Conservation (phyloP, 2,113 vertebrate species). For the Arothron firmamentum region DNA sequence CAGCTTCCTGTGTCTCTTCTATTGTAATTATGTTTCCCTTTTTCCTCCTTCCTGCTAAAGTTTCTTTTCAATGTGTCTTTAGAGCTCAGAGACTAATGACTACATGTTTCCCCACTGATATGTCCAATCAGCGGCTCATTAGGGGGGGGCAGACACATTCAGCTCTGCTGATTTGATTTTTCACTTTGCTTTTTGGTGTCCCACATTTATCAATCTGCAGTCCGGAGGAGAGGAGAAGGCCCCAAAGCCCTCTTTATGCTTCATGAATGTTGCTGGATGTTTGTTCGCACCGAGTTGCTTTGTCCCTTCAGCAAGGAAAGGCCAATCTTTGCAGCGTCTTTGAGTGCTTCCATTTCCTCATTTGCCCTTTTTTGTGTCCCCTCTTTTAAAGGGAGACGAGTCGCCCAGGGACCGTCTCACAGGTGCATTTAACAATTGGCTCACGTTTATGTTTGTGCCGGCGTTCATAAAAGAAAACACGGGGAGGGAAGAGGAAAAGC, state of each 20-base stretch:
- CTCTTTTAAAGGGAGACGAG: conserved; percentile 5
- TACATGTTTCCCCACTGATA: conserved; percentile 70
- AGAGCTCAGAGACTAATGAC: conserved; percentile 63
- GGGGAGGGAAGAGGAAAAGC: conserved; percentile 21
- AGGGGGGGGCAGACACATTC: conserved; percentile 55
- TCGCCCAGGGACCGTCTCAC: conserved; percentile 21
- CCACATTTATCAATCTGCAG: conserved; percentile 50
- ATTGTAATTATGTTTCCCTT: conserved; percentile 62
- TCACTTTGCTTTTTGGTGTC: conserved; percentile 53
- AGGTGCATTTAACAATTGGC: conserved; percentile 59
- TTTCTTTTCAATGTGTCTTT: conserved; percentile 67
- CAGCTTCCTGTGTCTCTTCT: conserved; percentile 60
- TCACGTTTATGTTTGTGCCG: conserved; percentile 36
- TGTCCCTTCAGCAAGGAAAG: conserved; percentile 15
- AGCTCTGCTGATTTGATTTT: conserved; percentile 66
- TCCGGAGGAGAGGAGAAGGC: conserved; percentile 4
- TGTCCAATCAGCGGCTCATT: conserved; percentile 72
- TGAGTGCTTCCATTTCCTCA: conserved; percentile 49
- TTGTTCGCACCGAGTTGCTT: too few relatives aligned
- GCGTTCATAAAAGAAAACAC: conserved; percentile 41
- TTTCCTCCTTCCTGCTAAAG: conserved; percentile 29
- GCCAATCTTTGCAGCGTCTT: conserved; percentile 7
- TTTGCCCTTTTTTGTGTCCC: conserved; percentile 32
- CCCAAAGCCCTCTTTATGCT: not conserved
- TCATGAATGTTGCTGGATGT: not conserved